Conservation (phyloP, 2,888 invertebrate species). For the Cantharis rustica region DNA sequence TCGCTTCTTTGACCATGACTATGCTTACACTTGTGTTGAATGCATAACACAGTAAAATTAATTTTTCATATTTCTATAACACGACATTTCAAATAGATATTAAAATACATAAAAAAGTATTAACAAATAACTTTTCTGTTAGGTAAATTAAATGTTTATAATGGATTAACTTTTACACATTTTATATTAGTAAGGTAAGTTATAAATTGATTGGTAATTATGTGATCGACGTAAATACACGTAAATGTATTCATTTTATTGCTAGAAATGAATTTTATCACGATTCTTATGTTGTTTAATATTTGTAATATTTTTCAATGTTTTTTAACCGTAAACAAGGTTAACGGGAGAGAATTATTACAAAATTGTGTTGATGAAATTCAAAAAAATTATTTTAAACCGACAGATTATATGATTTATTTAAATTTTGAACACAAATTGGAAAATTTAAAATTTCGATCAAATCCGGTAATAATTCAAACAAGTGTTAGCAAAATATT, state of each 20-base stretch:
- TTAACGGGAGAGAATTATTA: not conserved
- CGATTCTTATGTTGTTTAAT: not conserved
- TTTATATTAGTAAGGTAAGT: not conserved
- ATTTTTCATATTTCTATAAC: not conserved
- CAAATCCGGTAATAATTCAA: not conserved
- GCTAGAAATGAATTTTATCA: not conserved
- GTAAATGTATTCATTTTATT: not conserved
- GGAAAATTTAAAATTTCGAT: not conserved
- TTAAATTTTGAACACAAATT: not conserved
- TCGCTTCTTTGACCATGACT: not conserved
- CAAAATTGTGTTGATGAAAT: not conserved
- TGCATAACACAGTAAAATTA: not conserved
- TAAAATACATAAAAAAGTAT: too few species aligned
- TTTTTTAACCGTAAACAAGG: not conserved
- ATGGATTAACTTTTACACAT: not conserved
- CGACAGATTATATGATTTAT: not conserved
- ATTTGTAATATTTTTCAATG: not conserved
- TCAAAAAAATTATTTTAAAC: not conserved
- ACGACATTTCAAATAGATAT: too few species aligned
- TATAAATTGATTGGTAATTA: not conserved
- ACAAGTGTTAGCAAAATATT: not conserved
- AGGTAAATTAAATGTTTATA: not conserved
- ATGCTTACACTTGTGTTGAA: not conserved
- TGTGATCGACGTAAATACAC: not conserved
- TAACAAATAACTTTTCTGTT: not conserved